Evolutionary conservation across 1,140 invertebrate species (phyloP).

Genomic region (Lucilia cuprina): DNA sequence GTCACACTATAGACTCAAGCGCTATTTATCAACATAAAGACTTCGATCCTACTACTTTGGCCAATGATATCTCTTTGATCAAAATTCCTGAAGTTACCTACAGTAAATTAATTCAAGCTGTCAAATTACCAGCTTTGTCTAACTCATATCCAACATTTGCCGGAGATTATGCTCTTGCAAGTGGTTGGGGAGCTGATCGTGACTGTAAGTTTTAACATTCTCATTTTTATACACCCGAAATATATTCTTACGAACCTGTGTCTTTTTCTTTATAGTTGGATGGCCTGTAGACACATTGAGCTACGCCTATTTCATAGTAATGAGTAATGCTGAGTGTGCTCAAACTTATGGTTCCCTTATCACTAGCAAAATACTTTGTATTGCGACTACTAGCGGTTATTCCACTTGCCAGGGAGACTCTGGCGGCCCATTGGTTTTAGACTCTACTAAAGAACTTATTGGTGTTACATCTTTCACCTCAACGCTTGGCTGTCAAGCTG

Average conservation of each 20-base stretch:
- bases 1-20: constrained; percentile 35
- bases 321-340: no score
- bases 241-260: no score
- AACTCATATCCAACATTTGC: constrained; percentile 43
- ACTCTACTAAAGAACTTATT: no score
- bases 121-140: constrained; percentile 45
- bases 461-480: no score
- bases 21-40: constrained; percentile 59
- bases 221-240: no score
- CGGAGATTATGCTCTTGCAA: constrained; percentile 47
- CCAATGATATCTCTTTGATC: constrained; percentile 65
- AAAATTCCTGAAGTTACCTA: constrained; percentile 53
- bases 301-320: no score
- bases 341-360: no score
- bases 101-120: constrained; percentile 44
- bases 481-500: no score
- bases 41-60: constrained; percentile 61
- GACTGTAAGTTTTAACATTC: constrained; percentile 42
- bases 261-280: constrained; percentile 53
- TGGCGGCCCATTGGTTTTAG: no score
- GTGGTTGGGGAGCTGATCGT: constrained; percentile 47
- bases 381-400: no score
- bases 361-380: no score
- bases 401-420: no score
- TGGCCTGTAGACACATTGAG: constrained; percentile 44